These are phyloP conservation scores for Austrofundulus limnaeus DNA, from an alignment of 2,113 vertebrate species.

Conservation along the genomic window DNA sequence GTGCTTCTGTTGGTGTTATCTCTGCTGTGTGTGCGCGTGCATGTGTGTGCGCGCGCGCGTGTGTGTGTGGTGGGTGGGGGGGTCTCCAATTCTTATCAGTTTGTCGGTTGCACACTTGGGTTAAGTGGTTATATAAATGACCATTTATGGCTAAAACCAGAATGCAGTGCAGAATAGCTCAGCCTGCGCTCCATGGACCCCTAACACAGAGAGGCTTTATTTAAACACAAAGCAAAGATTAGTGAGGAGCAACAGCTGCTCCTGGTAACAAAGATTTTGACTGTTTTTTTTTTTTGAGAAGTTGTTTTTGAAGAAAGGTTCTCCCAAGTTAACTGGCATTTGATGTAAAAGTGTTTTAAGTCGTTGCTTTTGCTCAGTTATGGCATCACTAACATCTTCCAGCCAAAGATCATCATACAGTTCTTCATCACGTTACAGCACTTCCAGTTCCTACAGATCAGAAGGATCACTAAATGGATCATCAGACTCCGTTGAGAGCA, in stretches of 20 bases:
- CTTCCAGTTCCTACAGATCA: conserved; percentile 66
- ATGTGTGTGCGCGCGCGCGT: no score
- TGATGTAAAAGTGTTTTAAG: neutral
- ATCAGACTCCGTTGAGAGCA: conserved; percentile 53
- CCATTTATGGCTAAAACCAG: conserved; percentile 73
- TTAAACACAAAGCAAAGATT: conserved; percentile 30
- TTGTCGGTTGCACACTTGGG: conserved; percentile 73
- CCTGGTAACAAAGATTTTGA: neutral
- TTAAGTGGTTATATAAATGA: conserved; percentile 28
- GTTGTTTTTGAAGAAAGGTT: neutral
- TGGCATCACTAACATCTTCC: conserved; percentile 72
- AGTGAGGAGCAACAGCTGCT: neutral
- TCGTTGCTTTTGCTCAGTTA: conserved; percentile 29
- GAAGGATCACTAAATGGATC: conserved; percentile 52
- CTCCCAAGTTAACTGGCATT: no score
- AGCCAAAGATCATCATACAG: conserved; percentile 64
- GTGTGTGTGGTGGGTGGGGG: no score
- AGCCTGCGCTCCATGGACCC: conserved; percentile 52
- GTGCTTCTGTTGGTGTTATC: conserved; percentile 25
- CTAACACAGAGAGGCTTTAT: conserved; percentile 59
- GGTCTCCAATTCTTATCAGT: no score
- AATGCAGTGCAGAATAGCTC: conserved; percentile 1
- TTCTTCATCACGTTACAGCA: conserved; percentile 69
- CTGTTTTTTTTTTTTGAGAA: neutral
- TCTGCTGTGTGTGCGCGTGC: no score